A percentile compares a stretch with the other conserved stretches of the same genome.
These are phyloP conservation scores for Ellobius talpinus DNA, from an alignment of 2,113 vertebrate genomes.

Conservation along the genomic window DNA sequence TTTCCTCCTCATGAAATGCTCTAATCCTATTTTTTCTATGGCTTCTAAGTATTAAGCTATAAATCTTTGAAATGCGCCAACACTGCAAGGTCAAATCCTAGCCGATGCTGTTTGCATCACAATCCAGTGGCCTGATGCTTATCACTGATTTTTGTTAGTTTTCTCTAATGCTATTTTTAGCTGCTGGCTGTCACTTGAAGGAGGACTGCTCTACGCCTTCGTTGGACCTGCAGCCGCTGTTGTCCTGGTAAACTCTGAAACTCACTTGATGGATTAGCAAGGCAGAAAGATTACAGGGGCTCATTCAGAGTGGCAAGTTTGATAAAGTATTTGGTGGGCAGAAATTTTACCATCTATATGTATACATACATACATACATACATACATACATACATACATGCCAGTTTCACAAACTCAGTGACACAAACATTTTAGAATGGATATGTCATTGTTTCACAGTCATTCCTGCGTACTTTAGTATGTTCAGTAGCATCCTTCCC, in stretches of 20 bases:
- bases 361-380: neutral
- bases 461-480: neutral
- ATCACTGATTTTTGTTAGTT: constrained; percentile 91
- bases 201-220: constrained; percentile 98
- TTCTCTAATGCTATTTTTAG: constrained; percentile 90
- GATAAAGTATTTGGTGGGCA: neutral
- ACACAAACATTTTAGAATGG: neutral
- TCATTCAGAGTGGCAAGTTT: neutral
- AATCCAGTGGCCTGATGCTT: constrained; percentile 79
- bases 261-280: constrained; percentile 54
- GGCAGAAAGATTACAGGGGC: neutral
- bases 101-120: constrained; percentile 71
- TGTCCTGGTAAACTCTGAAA: constrained; percentile 93
- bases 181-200: constrained; percentile 99
- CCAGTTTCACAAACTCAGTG: neutral
- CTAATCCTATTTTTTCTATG: neutral
- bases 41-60: neutral
- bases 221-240: constrained; percentile 99
- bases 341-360: neutral
- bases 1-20: neutral
- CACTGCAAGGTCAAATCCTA: constrained; percentile 76
- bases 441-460: neutral
- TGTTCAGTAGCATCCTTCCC: neutral
- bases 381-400: too few relatives aligned
- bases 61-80: constrained; percentile 70